phyloP scores from a whole-genome alignment of 1,140 invertebrate genomes.

The Cardiocondyla obscurior region DNA sequence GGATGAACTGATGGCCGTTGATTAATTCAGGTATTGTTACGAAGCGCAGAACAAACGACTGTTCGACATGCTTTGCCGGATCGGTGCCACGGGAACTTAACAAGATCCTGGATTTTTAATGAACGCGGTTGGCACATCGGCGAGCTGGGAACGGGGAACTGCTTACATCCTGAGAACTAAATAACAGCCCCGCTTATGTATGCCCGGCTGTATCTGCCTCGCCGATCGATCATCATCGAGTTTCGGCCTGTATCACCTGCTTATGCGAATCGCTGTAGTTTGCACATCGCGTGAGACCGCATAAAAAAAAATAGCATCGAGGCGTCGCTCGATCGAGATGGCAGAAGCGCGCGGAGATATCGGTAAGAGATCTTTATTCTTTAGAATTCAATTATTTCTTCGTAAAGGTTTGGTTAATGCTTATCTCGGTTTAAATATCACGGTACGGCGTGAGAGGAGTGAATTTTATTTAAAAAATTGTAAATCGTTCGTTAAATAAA shows the following conservation, averaged over 20 bases:
- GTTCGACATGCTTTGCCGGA: slow-evolving; percentile 64
- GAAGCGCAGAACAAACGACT: slow-evolving; percentile 56
- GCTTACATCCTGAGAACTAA: slow-evolving; percentile 69
- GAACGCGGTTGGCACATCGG: slow-evolving; percentile 71
- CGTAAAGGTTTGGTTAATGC: neutral
- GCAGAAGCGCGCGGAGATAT: neutral
- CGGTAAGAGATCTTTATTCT: neutral
- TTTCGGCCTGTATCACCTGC: slow-evolving; percentile 48
- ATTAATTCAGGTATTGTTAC: slow-evolving; percentile 58
- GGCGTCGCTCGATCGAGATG: neutral
- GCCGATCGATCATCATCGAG: slow-evolving; percentile 67
- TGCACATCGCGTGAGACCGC: slow-evolving; percentile 20
- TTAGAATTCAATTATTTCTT: neutral
- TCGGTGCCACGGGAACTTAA: slow-evolving; percentile 73
- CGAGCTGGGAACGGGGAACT: slow-evolving; percentile 71
- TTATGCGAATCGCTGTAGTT: slow-evolving; percentile 29
- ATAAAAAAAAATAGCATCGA: neutral
- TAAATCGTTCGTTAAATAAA: neutral
- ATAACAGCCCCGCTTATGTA: slow-evolving; percentile 69
- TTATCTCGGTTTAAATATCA: neutral
- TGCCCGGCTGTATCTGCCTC: slow-evolving; percentile 57
- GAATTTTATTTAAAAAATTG: neutral
- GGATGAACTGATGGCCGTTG: slow-evolving; percentile 13
- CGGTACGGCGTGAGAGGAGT: neutral
- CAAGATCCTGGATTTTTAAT: slow-evolving; percentile 73